Evolutionary conservation across 1,140 invertebrate species (phyloP).

Genomic region (Diploscapter pachys): DNA sequence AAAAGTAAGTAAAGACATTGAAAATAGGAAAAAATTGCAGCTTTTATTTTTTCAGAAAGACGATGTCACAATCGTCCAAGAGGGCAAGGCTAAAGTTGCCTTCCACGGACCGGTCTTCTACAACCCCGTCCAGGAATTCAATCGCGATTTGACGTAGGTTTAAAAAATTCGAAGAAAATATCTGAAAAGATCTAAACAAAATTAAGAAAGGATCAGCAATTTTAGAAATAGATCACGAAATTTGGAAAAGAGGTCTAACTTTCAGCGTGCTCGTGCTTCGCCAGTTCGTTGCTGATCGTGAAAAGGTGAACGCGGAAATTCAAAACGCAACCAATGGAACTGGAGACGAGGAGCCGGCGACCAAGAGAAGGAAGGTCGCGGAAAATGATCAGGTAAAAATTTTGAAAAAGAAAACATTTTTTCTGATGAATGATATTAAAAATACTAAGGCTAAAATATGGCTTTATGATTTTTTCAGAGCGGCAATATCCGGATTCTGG

Average conservation of each 20-base stretch:
- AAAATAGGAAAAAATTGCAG: too few relatives aligned
- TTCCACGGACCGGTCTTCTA: constrained; percentile 48
- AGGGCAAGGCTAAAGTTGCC: constrained; percentile 50
- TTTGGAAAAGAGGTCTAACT: neutral
- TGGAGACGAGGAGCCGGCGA: constrained; percentile 27
- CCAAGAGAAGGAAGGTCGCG: constrained; percentile 40
- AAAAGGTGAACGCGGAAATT: constrained; percentile 11
- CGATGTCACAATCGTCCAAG: constrained; percentile 15
- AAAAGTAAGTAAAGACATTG: too few relatives aligned
- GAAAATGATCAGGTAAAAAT: constrained; percentile 20
- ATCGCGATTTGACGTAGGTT: constrained; percentile 55
- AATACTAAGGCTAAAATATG: neutral
- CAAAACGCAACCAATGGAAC: constrained; percentile 9
- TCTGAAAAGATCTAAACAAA: neutral
- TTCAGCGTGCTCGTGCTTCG: constrained; percentile 47
- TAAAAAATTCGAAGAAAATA: neutral
- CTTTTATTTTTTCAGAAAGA: too few relatives aligned
- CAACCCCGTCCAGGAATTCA: constrained; percentile 59
- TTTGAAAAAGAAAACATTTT: neutral
- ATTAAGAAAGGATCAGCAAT: neutral
- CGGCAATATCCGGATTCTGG: constrained; percentile 68
- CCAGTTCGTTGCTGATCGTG: constrained; percentile 42
- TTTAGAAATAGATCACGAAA: neutral
- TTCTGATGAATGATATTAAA: constrained; percentile 7
- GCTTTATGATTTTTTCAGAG: constrained; percentile 13